Evolutionary conservation across 2,113 vertebrate genomes (phyloP).

Genomic region (Amphiprion percula): DNA sequence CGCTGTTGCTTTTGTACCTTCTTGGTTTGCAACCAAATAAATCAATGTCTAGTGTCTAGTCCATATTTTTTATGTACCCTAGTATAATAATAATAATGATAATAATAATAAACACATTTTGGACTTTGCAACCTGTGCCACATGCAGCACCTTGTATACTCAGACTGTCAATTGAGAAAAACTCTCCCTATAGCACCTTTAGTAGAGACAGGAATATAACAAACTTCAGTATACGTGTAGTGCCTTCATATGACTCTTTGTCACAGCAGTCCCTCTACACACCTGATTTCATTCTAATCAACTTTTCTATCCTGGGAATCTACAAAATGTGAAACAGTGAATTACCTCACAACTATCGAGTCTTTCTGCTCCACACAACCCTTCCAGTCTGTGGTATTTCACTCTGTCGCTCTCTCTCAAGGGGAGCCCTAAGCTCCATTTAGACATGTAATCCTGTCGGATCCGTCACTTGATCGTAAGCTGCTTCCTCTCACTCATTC

Average conservation of each 20-base stretch:
- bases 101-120: neutral
- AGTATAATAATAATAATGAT: no score
- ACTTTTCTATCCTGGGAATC: neutral
- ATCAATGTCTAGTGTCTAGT: neutral
- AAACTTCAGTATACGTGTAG: neutral
- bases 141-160: neutral
- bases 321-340: conserved; percentile 17
- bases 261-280: neutral
- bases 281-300: neutral
- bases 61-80: no score
- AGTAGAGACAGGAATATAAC: neutral
- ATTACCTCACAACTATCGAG: conserved; percentile 45
- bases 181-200: neutral
- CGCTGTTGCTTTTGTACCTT: neutral
- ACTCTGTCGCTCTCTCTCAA: conserved; percentile 17
- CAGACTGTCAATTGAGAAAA: neutral
- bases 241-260: neutral
- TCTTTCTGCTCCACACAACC: conserved; percentile 4
- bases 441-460: conserved; percentile 63
- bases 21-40: neutral
- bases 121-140: neutral
- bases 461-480: conserved; percentile 50
- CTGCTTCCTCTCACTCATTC: conserved; percentile 41
- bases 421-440: conserved; percentile 44
- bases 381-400: neutral